Percentiles rank a stretch among this genome's conserved stretches.
Evolutionary conservation across 2,888 invertebrate genomes (phyloP).

Genomic region (Callyntrura guangdongensis): DNA sequence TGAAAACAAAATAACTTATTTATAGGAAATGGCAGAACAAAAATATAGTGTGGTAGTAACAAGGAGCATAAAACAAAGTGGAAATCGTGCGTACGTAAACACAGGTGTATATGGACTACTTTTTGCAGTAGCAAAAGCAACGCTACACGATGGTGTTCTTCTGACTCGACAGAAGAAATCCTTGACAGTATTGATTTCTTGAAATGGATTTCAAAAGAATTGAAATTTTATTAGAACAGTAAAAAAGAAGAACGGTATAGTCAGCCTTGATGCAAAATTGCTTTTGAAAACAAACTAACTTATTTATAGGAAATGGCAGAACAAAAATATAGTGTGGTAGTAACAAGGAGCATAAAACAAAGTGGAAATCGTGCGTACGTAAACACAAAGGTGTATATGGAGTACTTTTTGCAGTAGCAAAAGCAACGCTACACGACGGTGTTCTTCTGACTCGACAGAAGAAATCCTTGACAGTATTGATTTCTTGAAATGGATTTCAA

Average conservation of each 20-base stretch:
- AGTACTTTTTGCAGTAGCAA: background rate
- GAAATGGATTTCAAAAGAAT: background rate
- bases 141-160: too few species aligned
- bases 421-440: background rate
- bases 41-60: background rate
- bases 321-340: background rate
- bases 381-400: background rate
- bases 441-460: background rate
- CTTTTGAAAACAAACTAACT: slow-evolving; percentile 40
- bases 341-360: background rate
- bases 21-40: slow-evolving; percentile 5
- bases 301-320: background rate
- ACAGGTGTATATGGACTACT: background rate
- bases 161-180: background rate
- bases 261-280: slow-evolving; percentile 47
- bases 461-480: slow-evolving; percentile 51
- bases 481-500: slow-evolving; percentile 6
- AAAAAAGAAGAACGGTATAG: background rate
- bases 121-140: background rate
- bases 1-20: slow-evolving; percentile 37
- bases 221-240: slow-evolving; percentile 10
- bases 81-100: background rate
- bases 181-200: slow-evolving; percentile 49
- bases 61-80: background rate
- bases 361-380: background rate